phyloP scores from a whole-genome alignment of 1,140 invertebrate species.

The Drosophila sp. region DNA sequence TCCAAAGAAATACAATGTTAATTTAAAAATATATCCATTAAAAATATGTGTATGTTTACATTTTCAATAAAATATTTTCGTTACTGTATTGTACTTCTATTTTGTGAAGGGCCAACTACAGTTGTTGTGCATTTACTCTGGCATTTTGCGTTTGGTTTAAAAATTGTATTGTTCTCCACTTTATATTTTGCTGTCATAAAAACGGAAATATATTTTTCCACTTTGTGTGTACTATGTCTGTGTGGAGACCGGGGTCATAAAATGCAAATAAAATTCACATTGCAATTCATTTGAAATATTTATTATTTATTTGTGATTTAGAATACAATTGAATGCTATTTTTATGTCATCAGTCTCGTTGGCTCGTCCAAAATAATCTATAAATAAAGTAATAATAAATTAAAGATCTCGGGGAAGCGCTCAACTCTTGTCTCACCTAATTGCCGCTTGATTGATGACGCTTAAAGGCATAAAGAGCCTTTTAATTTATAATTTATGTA shows the following conservation, averaged over 20 bases:
- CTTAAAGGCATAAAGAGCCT: slow-evolving; percentile 48
- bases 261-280: slow-evolving; percentile 43
- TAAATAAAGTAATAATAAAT: slow-evolving; percentile 4
- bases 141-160: neutral
- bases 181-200: slow-evolving; percentile 25
- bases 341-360: slow-evolving; percentile 31
- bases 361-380: slow-evolving; percentile 4
- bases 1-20: slow-evolving; percentile 3
- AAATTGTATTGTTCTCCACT: slow-evolving; percentile 19
- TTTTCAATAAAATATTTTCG: slow-evolving; percentile 1
- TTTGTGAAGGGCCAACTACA: neutral
- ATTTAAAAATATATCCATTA: slow-evolving; percentile 17
- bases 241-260: slow-evolving; percentile 22
- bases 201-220: slow-evolving; percentile 36
- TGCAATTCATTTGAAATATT: slow-evolving; percentile 73
- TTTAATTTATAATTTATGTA: slow-evolving; percentile 82
- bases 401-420: neutral
- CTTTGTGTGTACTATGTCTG: neutral
- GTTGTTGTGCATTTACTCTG: neutral
- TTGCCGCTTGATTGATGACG: slow-evolving; percentile 66
- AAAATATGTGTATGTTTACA: neutral
- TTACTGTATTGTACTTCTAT: slow-evolving; percentile 7
- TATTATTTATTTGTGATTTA: slow-evolving; percentile 78
- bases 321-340: slow-evolving; percentile 60
- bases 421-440: slow-evolving; percentile 46